A percentile compares a stretch with the other conserved stretches of the same genome.
phyloP scores from a whole-genome alignment of 2,797 vertebrate genomes.

The Pantherophis vulpinus region DNA sequence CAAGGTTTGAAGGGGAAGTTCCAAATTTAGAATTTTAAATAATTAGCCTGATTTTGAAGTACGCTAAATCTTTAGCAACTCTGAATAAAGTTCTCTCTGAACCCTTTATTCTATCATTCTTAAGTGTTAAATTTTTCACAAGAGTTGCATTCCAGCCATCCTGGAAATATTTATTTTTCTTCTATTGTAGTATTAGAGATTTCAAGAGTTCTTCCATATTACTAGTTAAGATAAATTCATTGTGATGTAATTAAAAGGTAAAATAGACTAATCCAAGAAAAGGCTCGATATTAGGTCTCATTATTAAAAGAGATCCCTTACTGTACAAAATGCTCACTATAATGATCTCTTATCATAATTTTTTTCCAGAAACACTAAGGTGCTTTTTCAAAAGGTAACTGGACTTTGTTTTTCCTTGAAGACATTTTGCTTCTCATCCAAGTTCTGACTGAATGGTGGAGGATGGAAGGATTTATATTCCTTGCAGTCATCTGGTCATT shows the following conservation, averaged over 20 bases:
- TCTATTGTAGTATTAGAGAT: background rate
- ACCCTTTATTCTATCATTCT: background rate
- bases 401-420: too few relatives aligned
- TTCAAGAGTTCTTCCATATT: background rate
- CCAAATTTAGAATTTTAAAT: background rate
- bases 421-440: too few relatives aligned
- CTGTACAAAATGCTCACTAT: background rate
- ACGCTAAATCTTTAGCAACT: background rate
- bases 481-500: too few relatives aligned
- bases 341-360: background rate
- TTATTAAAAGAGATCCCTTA: background rate
- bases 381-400: too few relatives aligned
- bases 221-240: background rate
- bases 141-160: background rate
- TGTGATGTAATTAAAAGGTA: background rate
- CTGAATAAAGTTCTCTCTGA: background rate
- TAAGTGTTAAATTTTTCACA: background rate
- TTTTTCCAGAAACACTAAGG: background rate
- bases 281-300: background rate
- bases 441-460: too few relatives aligned
- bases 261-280: background rate
- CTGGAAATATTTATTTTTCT: background rate
- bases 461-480: too few relatives aligned
- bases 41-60: constrained; percentile 7
- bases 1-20: background rate